Evolutionary conservation across 53 echinoderm and acorn worm genomes (phyloP).

Genomic region (Apostichopus leukothele): DNA sequence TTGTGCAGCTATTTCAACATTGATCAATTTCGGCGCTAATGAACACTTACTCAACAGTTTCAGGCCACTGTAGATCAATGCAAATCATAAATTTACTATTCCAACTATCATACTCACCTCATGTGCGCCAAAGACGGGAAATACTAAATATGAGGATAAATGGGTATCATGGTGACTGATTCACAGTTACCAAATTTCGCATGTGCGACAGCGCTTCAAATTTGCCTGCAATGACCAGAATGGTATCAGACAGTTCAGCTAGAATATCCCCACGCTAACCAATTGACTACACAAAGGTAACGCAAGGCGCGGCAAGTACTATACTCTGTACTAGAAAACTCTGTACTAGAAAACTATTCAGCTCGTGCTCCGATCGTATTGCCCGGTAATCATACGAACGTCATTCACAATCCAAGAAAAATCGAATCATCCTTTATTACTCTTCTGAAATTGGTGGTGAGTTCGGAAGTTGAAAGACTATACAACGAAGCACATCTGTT

Average conservation of each 20-base stretch:
- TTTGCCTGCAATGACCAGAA: not conserved
- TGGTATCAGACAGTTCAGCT: not conserved
- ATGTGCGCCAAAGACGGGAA: not conserved
- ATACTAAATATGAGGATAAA: slow-evolving; percentile 18
- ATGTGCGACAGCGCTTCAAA: not conserved
- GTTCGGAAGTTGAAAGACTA: not conserved
- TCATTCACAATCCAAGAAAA: not conserved
- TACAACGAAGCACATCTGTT: not conserved
- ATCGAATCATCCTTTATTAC: not conserved
- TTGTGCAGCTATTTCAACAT: too few relatives aligned
- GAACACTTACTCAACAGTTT: too few relatives aligned
- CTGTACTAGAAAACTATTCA: too few relatives aligned
- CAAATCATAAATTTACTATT: not conserved
- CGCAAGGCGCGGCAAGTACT: too few relatives aligned
- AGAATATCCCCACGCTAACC: not conserved
- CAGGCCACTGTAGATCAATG: too few relatives aligned
- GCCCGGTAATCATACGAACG: not conserved
- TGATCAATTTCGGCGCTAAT: too few relatives aligned
- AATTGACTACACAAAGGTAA: too few relatives aligned
- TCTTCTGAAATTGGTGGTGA: not conserved
- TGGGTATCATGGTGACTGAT: slow-evolving; percentile 6
- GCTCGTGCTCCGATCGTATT: too few relatives aligned
- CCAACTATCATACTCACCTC: not conserved
- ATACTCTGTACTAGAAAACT: too few relatives aligned
- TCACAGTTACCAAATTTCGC: slow-evolving; percentile 2